A percentile compares a stretch with the other conserved stretches of the same genome.
phyloP scores from a whole-genome alignment of 2,888 invertebrate genomes.

The Lapara coniferarum region DNA sequence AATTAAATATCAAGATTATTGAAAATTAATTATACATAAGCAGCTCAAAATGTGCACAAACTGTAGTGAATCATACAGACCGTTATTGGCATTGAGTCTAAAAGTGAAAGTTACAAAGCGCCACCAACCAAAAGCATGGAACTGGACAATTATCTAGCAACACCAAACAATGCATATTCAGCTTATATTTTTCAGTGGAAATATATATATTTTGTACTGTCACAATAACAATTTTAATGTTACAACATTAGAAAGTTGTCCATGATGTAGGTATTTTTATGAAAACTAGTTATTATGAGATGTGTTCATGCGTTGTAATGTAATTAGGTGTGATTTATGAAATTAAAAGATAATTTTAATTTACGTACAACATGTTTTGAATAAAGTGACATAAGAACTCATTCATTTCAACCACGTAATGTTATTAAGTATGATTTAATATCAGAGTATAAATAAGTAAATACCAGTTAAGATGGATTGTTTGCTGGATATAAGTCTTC shows the following conservation, averaged over 20 bases:
- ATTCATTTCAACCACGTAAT: too few species aligned
- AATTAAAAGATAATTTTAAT: background rate
- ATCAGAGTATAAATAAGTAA: too few species aligned
- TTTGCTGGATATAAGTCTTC: slow-evolving; percentile 23
- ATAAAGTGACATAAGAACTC: too few species aligned
- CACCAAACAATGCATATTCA: slow-evolving; percentile 28
- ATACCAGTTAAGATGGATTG: background rate
- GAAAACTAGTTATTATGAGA: slow-evolving; percentile 11
- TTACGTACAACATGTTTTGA: too few species aligned
- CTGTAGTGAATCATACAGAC: slow-evolving; percentile 71
- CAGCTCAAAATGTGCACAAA: slow-evolving; percentile 27
- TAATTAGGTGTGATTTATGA: background rate
- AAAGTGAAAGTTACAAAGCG: slow-evolving; percentile 79
- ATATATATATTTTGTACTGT: slow-evolving; percentile 4
- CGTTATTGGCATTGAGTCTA: slow-evolving; percentile 78
- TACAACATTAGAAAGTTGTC: slow-evolving; percentile 24
- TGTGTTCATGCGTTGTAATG: slow-evolving; percentile 8
- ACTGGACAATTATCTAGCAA: slow-evolving; percentile 57
- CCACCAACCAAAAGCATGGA: slow-evolving; percentile 65
- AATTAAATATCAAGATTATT: slow-evolving; percentile 25
- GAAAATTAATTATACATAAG: slow-evolving; percentile 42
- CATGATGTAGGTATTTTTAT: slow-evolving; percentile 10
- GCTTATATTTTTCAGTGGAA: slow-evolving; percentile 18
- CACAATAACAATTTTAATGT: slow-evolving; percentile 26
- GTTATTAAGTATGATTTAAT: too few species aligned